Evolutionary conservation across 2,888 invertebrate species (phyloP).

Genomic region (Lasioglossum pauxillum): DNA sequence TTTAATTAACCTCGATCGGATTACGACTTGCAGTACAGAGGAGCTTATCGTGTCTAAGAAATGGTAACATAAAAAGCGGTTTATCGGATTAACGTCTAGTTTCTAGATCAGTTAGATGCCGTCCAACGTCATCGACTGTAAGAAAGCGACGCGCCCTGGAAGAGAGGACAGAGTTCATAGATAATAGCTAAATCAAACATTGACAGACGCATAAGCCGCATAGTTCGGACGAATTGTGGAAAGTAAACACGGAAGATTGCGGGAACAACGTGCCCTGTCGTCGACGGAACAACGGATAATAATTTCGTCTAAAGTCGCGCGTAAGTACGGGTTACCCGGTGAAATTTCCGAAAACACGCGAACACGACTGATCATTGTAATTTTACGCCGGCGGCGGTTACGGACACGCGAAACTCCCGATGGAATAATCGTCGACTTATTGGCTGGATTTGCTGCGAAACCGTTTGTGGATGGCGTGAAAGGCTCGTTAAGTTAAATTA

Average conservation of each 20-base stretch:
- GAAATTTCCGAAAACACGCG: conserved; percentile 34
- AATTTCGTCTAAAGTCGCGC: background rate
- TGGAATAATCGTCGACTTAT: conserved; percentile 66
- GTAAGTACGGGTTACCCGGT: background rate
- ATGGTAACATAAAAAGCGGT: conserved; percentile 3
- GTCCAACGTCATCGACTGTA: background rate
- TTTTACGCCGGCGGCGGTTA: conserved; percentile 1
- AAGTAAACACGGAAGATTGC: conserved; percentile 39
- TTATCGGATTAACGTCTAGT: conserved; percentile 19
- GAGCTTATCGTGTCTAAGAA: background rate
- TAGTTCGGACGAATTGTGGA: conserved; percentile 21
- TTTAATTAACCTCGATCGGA: conserved; percentile 5
- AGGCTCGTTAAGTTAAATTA: conserved; percentile 78
- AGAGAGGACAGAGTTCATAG: conserved; percentile 36
- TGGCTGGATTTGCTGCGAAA: conserved; percentile 69
- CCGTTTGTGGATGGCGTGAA: conserved; percentile 64
- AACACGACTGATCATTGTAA: conserved; percentile 36
- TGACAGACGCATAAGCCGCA: conserved; percentile 47
- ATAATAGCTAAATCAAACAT: conserved; percentile 61
- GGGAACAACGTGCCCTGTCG: conserved; percentile 15
- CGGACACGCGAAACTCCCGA: conserved; percentile 45
- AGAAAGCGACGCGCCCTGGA: conserved; percentile 38
- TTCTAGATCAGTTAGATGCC: background rate
- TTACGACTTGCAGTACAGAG: background rate
- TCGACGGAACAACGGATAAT: background rate